Base-by-base conservation (phyloP, 2,797 vertebrate species). In the Ptychadena robeensis region DNA sequence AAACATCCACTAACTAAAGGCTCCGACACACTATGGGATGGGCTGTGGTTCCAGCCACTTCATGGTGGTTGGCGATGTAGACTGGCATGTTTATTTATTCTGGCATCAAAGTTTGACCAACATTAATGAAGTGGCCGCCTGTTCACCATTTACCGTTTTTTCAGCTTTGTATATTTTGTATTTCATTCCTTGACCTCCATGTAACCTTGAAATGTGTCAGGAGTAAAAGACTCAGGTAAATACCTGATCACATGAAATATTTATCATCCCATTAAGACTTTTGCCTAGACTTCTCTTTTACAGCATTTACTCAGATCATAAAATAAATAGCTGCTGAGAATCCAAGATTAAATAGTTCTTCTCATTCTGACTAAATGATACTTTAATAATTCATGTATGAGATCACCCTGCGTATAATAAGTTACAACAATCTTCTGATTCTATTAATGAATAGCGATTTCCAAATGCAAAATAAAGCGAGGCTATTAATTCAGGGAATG, bases 311-410 rank as follows among this genome's bases (percentile, higher is more conserved):
- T 25, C 2, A 25, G 59, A 14, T 28, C 18, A 4, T 28, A 27
- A 61, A 61, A 61, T 28, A 28, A 61, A 61, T 61, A 61, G 59
- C 59, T 11, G 59, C n/a, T 61, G n/a, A 61, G 59, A 61, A 25
- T 3, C 59, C 9, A 69, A 69, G 22, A 69, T 27, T 37, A 34
- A 35, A 34, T 28, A 9, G 25, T 28, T 61, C 59, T 28, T 27
- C 28, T 61, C 12, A 61, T 61, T 61, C 59, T 12, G 18, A 25
- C 31, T 48, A 73, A 73, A 31, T 25, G 28, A 18, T 73, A 15
- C 12, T 75, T 75, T 9, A 63, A 63, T 75, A 75, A 75, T 75
- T 75, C 73, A 75, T 61, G 73, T 35, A 75, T 75, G 57, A 75
- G 32, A 63, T 61, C 73, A 75, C 61, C 48, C 18, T 73, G 25